These are phyloP conservation scores for Podarcis raffonei DNA, from an alignment of 2,113 vertebrate species.

Conservation along the genomic window DNA sequence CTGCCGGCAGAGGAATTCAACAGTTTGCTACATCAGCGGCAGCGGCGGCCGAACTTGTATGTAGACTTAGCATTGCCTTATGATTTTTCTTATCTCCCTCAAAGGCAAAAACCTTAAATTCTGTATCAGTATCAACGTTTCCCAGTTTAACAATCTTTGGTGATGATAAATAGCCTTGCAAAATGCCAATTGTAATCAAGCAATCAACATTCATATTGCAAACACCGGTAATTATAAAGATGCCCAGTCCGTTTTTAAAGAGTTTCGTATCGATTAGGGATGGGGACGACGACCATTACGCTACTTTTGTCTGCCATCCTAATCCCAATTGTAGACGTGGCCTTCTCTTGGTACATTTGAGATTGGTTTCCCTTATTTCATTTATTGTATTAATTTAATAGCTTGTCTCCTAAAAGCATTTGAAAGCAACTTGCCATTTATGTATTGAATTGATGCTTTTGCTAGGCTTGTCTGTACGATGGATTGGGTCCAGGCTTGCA, in stretches of 20 bases:
- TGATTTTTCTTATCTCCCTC: neutral
- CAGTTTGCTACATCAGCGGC: constrained; percentile 68
- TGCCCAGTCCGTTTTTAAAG: neutral
- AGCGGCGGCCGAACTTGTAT: constrained; percentile 78
- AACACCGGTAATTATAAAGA: neutral
- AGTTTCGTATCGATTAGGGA: neutral
- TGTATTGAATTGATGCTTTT: too few relatives aligned
- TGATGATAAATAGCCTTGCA: neutral
- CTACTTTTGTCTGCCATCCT: neutral
- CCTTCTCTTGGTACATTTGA: too few relatives aligned
- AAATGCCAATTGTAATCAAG: neutral
- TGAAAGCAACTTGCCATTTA: too few relatives aligned
- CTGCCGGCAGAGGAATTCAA: constrained; percentile 77
- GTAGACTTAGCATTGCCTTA: constrained; percentile 56
- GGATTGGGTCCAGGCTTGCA: too few relatives aligned
- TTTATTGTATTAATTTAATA: too few relatives aligned
- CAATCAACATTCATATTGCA: neutral
- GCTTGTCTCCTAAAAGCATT: too few relatives aligned
- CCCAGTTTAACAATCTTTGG: neutral
- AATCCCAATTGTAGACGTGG: too few relatives aligned
- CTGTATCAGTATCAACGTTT: neutral
- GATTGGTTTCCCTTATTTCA: too few relatives aligned
- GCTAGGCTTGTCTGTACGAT: too few relatives aligned
- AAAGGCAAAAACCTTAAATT: neutral
- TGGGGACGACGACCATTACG: neutral